Percentiles rank a stretch among this genome's conserved stretches.
These are phyloP conservation scores for Heteromyza rotundicornis DNA, from an alignment of 2,888 invertebrate species.

Conservation along the genomic window DNA sequence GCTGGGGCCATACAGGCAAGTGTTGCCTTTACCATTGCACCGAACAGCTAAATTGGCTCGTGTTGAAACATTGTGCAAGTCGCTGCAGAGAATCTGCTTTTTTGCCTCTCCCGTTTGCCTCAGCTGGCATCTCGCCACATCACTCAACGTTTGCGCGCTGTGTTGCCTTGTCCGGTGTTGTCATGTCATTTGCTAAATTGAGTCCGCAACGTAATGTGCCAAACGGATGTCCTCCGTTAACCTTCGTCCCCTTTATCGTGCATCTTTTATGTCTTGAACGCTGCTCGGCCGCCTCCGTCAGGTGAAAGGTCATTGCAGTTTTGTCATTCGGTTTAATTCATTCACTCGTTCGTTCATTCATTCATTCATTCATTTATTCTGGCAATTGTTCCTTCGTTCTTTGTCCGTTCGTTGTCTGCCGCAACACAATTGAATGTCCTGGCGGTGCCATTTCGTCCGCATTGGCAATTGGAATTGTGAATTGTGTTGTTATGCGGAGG, in stretches of 20 bases:
- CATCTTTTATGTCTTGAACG: too few relatives aligned
- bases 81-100: not conserved
- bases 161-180: too few relatives aligned
- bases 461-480: not conserved
- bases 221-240: too few relatives aligned
- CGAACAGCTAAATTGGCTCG: not conserved
- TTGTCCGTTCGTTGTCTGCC: not conserved
- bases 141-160: not conserved
- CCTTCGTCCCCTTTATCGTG: too few relatives aligned
- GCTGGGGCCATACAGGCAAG: not conserved
- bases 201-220: constrained; percentile 2
- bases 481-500: too few relatives aligned
- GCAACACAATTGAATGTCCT: not conserved
- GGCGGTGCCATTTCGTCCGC: not conserved
- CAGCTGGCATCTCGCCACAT: not conserved
- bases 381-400: not conserved
- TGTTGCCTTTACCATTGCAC: too few relatives aligned
- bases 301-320: constrained; percentile 43
- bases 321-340: constrained; percentile 48
- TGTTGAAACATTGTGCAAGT: not conserved
- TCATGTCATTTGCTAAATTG: constrained; percentile 2
- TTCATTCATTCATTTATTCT: not conserved
- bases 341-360: not conserved
- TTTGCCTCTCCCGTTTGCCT: not conserved
- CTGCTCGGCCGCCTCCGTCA: too few relatives aligned